Percentiles rank a stretch among this genome's conserved stretches.
These are phyloP conservation scores for Balanococcus diminutus DNA, from an alignment of 2,888 invertebrate genomes.

Conservation along the genomic window DNA sequence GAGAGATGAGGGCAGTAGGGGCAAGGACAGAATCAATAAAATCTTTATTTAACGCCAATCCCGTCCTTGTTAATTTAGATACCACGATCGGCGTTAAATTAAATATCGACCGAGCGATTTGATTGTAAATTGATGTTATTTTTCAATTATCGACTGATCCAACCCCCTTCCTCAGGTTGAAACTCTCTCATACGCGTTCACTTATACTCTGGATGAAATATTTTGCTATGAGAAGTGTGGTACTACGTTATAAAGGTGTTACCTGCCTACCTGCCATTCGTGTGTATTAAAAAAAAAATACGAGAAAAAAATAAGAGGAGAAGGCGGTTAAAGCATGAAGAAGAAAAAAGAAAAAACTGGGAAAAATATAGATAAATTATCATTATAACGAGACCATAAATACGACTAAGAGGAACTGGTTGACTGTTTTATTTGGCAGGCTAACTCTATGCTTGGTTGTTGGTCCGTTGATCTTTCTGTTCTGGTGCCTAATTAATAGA, in stretches of 20 bases:
- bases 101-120: neutral
- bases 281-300: neutral
- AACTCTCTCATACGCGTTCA: no score
- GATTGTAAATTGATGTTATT: neutral
- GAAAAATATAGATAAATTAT: conserved; percentile 11
- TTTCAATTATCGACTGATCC: neutral
- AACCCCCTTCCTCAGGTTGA: no score
- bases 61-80: neutral
- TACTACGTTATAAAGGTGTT: no score
- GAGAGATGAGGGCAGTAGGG: neutral
- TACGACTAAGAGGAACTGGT: conserved; percentile 12
- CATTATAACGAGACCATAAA: conserved; percentile 23
- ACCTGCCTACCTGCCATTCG: neutral
- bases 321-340: neutral
- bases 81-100: neutral
- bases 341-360: neutral
- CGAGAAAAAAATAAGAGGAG: neutral
- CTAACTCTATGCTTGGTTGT: conserved; percentile 15
- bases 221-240: no score
- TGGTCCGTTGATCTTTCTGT: neutral
- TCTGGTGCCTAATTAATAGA: neutral
- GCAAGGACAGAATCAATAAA: neutral
- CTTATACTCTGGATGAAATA: no score
- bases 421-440: conserved; percentile 13
- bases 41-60: neutral